Conservation (phyloP, 2,888 invertebrate genomes). For the Orchestes rusci region DNA sequence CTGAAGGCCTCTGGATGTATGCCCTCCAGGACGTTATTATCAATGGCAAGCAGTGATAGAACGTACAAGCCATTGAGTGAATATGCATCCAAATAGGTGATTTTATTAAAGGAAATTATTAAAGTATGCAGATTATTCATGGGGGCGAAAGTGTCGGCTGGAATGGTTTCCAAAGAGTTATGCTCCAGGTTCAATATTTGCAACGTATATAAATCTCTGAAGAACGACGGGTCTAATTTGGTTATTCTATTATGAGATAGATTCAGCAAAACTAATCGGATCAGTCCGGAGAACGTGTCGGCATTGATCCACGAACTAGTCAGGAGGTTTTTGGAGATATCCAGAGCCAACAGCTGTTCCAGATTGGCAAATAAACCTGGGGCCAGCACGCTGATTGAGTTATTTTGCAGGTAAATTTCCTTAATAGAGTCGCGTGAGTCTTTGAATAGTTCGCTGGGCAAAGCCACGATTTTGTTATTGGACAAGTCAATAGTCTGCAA, state of each 20-base stretch:
- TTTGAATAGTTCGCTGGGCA: slow-evolving; percentile 78
- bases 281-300: slow-evolving; percentile 68
- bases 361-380: slow-evolving; percentile 81
- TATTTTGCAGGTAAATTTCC: slow-evolving; percentile 86
- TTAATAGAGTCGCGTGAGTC: slow-evolving; percentile 73
- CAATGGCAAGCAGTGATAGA: slow-evolving; percentile 73
- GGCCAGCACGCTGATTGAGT: slow-evolving; percentile 79
- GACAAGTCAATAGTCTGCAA: slow-evolving; percentile 83
- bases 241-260: slow-evolving; percentile 78
- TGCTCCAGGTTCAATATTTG: slow-evolving; percentile 80
- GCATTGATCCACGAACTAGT: slow-evolving; percentile 79
- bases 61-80: slow-evolving; percentile 85
- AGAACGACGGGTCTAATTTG: slow-evolving; percentile 74
- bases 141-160: slow-evolving; percentile 81
- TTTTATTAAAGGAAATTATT: slow-evolving; percentile 77
- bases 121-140: slow-evolving; percentile 90
- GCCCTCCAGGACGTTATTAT: slow-evolving; percentile 76
- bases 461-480: slow-evolving; percentile 80
- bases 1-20: slow-evolving; percentile 83
- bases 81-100: slow-evolving; percentile 77
- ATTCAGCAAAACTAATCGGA: slow-evolving; percentile 75
- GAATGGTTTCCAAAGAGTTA: slow-evolving; percentile 75
- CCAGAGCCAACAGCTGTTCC: slow-evolving; percentile 71
- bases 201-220: slow-evolving; percentile 77
- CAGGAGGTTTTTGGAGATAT: slow-evolving; percentile 79